Percentiles rank a stretch among this genome's conserved stretches.
Evolutionary conservation across 2,888 invertebrate genomes (phyloP).

Genomic region (Harpalus rufipes): DNA sequence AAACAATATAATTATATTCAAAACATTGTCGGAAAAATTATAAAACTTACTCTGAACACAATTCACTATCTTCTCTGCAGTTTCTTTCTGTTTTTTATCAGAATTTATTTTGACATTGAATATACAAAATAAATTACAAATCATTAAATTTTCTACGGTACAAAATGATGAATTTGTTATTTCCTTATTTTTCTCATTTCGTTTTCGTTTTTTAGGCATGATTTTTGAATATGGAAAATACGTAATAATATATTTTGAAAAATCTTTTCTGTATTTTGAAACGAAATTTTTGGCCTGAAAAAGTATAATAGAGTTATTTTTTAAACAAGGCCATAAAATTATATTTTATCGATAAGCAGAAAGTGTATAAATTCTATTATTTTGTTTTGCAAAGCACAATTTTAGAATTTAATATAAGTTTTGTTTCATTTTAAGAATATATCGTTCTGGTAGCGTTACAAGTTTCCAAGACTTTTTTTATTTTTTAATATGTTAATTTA

Average conservation of each 20-base stretch:
- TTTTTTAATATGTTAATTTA: too few relatives aligned
- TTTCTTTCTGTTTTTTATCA: conserved; percentile 74
- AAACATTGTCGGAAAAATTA: conserved; percentile 2
- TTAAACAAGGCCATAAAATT: too few relatives aligned
- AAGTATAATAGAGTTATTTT: too few relatives aligned
- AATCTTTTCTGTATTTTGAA: conserved; percentile 78
- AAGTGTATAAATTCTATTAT: too few relatives aligned
- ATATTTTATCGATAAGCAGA: too few relatives aligned
- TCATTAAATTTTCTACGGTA: conserved; percentile 79
- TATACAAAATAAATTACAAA: conserved; percentile 79
- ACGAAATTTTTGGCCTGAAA: conserved; percentile 59
- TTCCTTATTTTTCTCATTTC: conserved; percentile 76
- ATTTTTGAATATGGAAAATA: conserved; percentile 79
- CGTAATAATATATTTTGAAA: conserved; percentile 80
- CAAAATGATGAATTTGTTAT: conserved; percentile 76
- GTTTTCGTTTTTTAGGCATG: conserved; percentile 76
- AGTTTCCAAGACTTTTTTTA: too few relatives aligned
- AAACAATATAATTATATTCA: conserved; percentile 16
- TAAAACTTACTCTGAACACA: conserved; percentile 48
- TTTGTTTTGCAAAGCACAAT: too few relatives aligned
- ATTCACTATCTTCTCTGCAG: conserved; percentile 27
- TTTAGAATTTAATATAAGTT: too few relatives aligned
- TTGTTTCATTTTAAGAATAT: too few relatives aligned
- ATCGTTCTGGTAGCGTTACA: too few relatives aligned
- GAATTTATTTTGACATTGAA: conserved; percentile 77